Base-by-base conservation (phyloP, 2,888 invertebrate genomes). In the Pandemis heparana region DNA sequence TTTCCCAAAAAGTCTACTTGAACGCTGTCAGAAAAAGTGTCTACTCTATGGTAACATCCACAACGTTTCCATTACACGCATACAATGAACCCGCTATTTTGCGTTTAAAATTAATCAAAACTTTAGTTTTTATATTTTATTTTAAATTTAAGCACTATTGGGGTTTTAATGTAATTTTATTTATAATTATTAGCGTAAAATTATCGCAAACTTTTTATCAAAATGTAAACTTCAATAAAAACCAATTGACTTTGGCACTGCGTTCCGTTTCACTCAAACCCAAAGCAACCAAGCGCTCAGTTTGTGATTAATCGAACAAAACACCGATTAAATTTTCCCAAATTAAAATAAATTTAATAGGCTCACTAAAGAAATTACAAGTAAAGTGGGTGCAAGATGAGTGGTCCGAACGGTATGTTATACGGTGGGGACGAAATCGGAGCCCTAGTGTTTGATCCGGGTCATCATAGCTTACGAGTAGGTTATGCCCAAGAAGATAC, bases 391-490 rank as follows among this genome's bases (percentile, higher is more conserved):
- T 12, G 39, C 41, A 86, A 75, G 75, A 94, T 94, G 94, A 94
- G 94, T 85, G 94, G 87, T 65, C 93, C 94, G 3, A 94, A 94
- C 76, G 96, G 97, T 76, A 97, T 98, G 97, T 86, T 98, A 72
- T 98, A 98, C 80, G 98, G 98, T n/a, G 98, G 98, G 43, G 99
- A 99, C 94, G 99, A 99, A 91, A 99, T 99, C 78, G 99, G 99
- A 10, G 99, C 99, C 0, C 89, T 99, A 78, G 99, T 99, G 46
- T 99, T 99, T 85, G 99, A 99, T 90, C 97, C 99, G 9, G 99
- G 94, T 0, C 93, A 94, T 77, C 92, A 94, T 85, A 97, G 97
- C 0, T 92, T 99, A 70, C 95, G 99, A 73, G 98, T 98, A 65
- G 99, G 99, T 70, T 99, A 98, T 95, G 99, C 99, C 9, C 99